These are phyloP conservation scores for Zaprionus tsacasi DNA, from an alignment of 1,140 invertebrate genomes.

Conservation along the genomic window DNA sequence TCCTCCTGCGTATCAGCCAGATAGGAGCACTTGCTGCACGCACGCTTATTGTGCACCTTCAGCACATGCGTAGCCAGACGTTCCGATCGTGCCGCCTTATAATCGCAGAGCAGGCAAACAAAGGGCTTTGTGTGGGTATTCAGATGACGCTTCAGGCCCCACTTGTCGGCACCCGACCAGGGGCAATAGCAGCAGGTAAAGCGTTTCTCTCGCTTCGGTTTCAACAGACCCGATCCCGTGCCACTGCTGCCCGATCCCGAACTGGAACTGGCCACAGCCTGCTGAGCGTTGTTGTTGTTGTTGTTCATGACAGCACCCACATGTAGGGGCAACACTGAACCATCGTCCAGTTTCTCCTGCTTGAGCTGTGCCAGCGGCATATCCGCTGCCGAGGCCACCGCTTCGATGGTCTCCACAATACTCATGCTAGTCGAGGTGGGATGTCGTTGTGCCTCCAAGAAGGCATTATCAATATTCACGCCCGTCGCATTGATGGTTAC, in stretches of 20 bases:
- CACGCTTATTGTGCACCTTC: slow-evolving; percentile 95
- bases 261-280: slow-evolving; percentile 70
- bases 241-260: slow-evolving; percentile 62
- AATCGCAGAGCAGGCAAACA: slow-evolving; percentile 94
- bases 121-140: slow-evolving; percentile 97
- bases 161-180: slow-evolving; percentile 96
- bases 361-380: slow-evolving; percentile 78
- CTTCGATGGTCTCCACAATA: slow-evolving; percentile 83
- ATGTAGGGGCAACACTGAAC: slow-evolving; percentile 60
- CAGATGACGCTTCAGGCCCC: slow-evolving; percentile 95
- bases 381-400: slow-evolving; percentile 77
- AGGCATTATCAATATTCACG: slow-evolving; percentile 80
- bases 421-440: slow-evolving; percentile 82
- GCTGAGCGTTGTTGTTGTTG: slow-evolving; percentile 39
- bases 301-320: slow-evolving; percentile 55
- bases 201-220: slow-evolving; percentile 86
- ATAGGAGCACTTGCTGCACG: slow-evolving; percentile 94
- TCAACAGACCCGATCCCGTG: slow-evolving; percentile 66
- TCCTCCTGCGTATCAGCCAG: slow-evolving; percentile 92
- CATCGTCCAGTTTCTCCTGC: slow-evolving; percentile 82
- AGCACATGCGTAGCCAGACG: slow-evolving; percentile 93
- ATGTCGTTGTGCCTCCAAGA: slow-evolving; percentile 79
- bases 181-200: slow-evolving; percentile 94
- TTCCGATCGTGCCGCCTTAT: slow-evolving; percentile 94
- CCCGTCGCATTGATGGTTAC: slow-evolving; percentile 75